A percentile compares a stretch with the other conserved stretches of the same genome.
Conservation (phyloP, 2,113 vertebrate species). For the Ammodytes dubius region DNA sequence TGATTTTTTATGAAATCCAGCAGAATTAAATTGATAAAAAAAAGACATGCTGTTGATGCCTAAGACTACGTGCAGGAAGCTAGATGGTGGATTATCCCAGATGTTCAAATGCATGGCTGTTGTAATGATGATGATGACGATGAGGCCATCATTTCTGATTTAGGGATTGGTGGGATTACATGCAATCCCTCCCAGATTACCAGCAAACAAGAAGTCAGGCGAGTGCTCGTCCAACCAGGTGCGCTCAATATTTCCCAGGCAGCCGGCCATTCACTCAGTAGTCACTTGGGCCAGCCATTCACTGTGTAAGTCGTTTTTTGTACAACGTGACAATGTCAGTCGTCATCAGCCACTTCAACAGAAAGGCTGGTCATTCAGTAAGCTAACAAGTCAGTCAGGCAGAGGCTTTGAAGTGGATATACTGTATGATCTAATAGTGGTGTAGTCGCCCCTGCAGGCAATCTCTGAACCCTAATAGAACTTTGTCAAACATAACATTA, state of each 20-base stretch:
- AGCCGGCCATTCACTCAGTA: neutral
- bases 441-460: neutral
- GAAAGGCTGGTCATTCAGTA: slow-evolving; percentile 24
- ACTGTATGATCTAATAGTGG: slow-evolving; percentile 10
- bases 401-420: slow-evolving; percentile 8
- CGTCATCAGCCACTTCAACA: neutral
- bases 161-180: slow-evolving; percentile 69
- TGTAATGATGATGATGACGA: slow-evolving; percentile 59
- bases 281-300: neutral
- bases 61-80: slow-evolving; percentile 8
- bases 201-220: slow-evolving; percentile 43
- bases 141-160: slow-evolving; percentile 62
- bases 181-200: slow-evolving; percentile 69
- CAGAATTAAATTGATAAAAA: neutral
- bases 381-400: slow-evolving; percentile 18
- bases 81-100: slow-evolving; percentile 50
- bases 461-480: slow-evolving; percentile 5
- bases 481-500: slow-evolving; percentile 5
- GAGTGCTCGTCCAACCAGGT: slow-evolving; percentile 41
- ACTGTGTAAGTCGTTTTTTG: neutral
- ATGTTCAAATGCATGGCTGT: slow-evolving; percentile 43
- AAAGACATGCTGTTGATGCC: neutral
- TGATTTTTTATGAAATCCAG: neutral
- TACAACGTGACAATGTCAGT: neutral
- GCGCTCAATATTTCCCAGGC: slow-evolving; percentile 21